phyloP scores from a whole-genome alignment of 2,888 invertebrate genomes.

The Volucella bombylans region DNA sequence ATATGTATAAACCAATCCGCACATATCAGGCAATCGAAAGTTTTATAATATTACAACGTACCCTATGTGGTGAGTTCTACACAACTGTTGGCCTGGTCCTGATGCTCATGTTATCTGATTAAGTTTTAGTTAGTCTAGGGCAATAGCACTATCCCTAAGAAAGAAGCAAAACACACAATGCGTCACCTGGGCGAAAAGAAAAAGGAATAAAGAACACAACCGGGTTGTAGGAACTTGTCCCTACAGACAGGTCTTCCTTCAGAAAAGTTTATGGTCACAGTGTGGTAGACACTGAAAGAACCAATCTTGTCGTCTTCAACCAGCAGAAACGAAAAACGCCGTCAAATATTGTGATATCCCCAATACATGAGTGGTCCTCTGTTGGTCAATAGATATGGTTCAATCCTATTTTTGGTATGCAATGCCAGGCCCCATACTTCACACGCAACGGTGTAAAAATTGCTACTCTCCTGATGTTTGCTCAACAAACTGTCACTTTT shows the following conservation, averaged over 20 bases:
- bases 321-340: too few species aligned
- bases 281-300: too few species aligned
- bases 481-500: too few species aligned
- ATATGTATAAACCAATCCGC: slow-evolving; percentile 69
- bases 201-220: neutral
- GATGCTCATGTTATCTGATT: slow-evolving; percentile 68
- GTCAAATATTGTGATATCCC: too few species aligned
- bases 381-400: neutral
- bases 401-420: neutral
- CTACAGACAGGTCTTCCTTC: too few species aligned
- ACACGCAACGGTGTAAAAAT: neutral
- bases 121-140: slow-evolving; percentile 72
- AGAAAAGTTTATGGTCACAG: too few species aligned
- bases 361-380: too few species aligned
- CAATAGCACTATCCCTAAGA: slow-evolving; percentile 56
- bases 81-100: slow-evolving; percentile 37
- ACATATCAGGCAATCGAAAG: slow-evolving; percentile 67
- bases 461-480: neutral
- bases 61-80: neutral
- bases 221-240: too few species aligned
- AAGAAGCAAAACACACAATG: slow-evolving; percentile 69
- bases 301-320: too few species aligned
- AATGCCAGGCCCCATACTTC: neutral
- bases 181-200: slow-evolving; percentile 12
- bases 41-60: slow-evolving; percentile 10